Evolutionary conservation across 2,888 invertebrate species (phyloP).

Genomic region (Leptinotarsa juncta): DNA sequence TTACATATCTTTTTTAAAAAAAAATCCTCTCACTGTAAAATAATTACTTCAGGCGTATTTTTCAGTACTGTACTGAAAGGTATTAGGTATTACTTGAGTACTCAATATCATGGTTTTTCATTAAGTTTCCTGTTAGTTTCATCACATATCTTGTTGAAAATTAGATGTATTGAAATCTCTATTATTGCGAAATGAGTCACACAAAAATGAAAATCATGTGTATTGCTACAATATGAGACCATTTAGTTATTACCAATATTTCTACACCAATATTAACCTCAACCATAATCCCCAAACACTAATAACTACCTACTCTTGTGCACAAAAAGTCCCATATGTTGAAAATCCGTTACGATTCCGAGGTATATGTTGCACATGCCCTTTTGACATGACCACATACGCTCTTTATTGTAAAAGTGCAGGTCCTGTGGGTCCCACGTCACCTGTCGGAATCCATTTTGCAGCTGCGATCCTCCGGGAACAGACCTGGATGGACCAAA

Average conservation of each 20-base stretch:
- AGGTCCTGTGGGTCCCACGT: conserved; percentile 41
- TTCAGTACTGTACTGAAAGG: no score
- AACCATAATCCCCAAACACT: background rate
- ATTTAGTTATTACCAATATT: background rate
- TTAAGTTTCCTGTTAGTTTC: no score
- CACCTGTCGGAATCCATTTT: conserved; percentile 44
- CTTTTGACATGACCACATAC: conserved; percentile 52
- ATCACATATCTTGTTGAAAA: no score
- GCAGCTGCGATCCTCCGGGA: conserved; percentile 33
- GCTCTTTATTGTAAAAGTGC: conserved; percentile 48
- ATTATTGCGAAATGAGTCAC: no score
- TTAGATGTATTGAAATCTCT: no score
- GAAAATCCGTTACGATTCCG: conserved; percentile 49
- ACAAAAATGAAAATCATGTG: no score
- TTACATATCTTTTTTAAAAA: no score
- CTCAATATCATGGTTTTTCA: no score
- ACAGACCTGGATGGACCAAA: conserved; percentile 38
- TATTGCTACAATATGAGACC: no score
- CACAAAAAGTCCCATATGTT: conserved; percentile 20
- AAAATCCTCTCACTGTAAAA: no score
- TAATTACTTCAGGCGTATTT: no score
- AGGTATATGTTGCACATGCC: conserved; percentile 46
- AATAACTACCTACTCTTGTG: conserved; percentile 7
- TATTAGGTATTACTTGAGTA: no score
- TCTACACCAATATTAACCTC: background rate